Evolutionary conservation across 2,888 invertebrate genomes (phyloP).

Genomic region (Drosophila cognata): DNA sequence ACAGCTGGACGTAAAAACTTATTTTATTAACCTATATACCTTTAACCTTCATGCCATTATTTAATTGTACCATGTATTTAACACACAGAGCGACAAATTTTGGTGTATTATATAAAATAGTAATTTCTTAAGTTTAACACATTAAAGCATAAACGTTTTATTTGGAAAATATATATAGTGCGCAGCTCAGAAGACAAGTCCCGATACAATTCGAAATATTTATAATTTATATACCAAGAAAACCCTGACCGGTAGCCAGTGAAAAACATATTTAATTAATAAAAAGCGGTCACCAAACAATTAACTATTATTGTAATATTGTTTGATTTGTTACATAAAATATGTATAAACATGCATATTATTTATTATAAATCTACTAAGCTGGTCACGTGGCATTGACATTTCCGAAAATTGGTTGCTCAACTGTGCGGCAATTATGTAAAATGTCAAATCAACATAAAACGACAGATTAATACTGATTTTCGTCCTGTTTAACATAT

Average conservation of each 20-base stretch:
- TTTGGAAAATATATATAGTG: neutral
- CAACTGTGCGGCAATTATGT: constrained; percentile 40
- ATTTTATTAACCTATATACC: neutral
- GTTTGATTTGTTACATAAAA: neutral
- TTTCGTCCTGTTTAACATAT: neutral
- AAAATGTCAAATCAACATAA: constrained; percentile 25
- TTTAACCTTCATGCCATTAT: neutral
- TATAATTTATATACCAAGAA: neutral
- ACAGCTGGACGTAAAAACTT: constrained; percentile 8
- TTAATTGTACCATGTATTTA: neutral
- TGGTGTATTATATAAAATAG: neutral
- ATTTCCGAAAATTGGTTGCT: constrained; percentile 30
- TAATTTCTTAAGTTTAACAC: neutral
- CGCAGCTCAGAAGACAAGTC: neutral
- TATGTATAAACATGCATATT: neutral
- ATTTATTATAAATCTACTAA: neutral
- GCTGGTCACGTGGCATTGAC: constrained; percentile 60
- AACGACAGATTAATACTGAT: constrained; percentile 15
- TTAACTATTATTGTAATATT: neutral
- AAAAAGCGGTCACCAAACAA: neutral
- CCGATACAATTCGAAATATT: neutral
- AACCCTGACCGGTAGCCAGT: neutral
- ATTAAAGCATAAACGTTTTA: neutral
- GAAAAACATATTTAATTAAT: neutral
- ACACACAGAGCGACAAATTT: neutral